Evolutionary conservation across 1,140 invertebrate genomes (phyloP), one percentile per base, ranked within the genome.

Genomic region (Ericerus pela): DNA sequence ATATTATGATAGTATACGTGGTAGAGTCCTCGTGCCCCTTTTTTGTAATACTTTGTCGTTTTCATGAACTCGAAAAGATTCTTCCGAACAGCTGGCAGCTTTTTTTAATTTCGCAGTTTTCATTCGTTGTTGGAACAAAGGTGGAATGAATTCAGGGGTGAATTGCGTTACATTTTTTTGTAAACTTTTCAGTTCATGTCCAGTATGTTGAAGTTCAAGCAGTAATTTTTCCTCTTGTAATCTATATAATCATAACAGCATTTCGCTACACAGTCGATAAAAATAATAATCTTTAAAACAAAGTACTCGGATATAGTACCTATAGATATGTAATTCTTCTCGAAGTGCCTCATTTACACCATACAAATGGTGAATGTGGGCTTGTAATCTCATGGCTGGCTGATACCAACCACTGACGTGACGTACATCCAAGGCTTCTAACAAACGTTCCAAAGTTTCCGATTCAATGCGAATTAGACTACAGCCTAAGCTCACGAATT

Each of bases 391-490:
- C 79, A 84, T 83, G 2, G 80, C 80, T 16, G 82, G 80, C 61
- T 82, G 79, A 65, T 82, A 84, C 80, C 82, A 84, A 8, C 82
- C 81, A 33, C 80, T 76, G 14, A 80, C 68, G 64, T 81, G 80
- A 33, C 81, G 71, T 1, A 77, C 75, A 63, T 84, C 81, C 66
- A 85, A 72, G 31, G 78, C 77, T 61, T 75, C 70, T 10, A 81
- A 61, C 30, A 81, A 63, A 57, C 71, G 69, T 62, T 81, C 79
- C 58, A 81, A 66, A 27, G 74, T 73, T 53, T 72, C 67, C 2
- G 77, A 79, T 53, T 77, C 75, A 54, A 77, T 73, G 36, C 59
- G 62, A 29, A 72, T 68, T n/a, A 59, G 60, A 56, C 69, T 73
- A 57, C 67, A 67, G 16, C 68, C 70, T 72, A 53, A 18, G 22